These are phyloP conservation scores for Copidosoma aretas DNA, from an alignment of 2,888 invertebrate genomes.

Conservation along the genomic window DNA sequence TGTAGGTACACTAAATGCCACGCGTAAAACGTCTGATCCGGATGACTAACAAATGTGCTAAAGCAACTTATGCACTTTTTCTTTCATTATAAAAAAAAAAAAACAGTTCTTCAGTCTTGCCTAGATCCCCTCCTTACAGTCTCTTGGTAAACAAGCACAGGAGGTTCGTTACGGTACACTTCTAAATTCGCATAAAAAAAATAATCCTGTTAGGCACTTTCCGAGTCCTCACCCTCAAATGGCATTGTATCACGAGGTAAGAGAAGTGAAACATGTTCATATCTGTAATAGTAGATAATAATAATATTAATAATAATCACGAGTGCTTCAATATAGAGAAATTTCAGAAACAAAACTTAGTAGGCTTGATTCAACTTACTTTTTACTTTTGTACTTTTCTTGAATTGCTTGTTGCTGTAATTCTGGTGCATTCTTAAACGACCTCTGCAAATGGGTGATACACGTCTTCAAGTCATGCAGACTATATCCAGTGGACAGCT, in stretches of 20 bases:
- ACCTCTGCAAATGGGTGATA: slow-evolving; percentile 72
- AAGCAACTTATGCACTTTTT: slow-evolving; percentile 47
- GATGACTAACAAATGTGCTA: slow-evolving; percentile 46
- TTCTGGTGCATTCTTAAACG: slow-evolving; percentile 72
- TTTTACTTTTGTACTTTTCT: slow-evolving; percentile 85
- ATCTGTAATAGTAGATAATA: slow-evolving; percentile 46
- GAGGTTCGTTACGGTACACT: slow-evolving; percentile 55
- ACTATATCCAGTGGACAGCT: slow-evolving; percentile 73
- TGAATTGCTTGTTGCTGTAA: slow-evolving; percentile 83
- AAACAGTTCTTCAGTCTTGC: slow-evolving; percentile 55
- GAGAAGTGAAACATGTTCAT: slow-evolving; percentile 57
- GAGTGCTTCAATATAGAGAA: background rate
- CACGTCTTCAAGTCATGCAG: slow-evolving; percentile 72
- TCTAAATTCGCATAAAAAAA: slow-evolving; percentile 20
- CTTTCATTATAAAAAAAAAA: slow-evolving; percentile 46
- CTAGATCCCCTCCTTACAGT: slow-evolving; percentile 53
- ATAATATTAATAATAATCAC: no score
- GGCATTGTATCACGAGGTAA: slow-evolving; percentile 56
- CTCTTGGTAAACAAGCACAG: slow-evolving; percentile 43
- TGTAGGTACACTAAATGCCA: slow-evolving; percentile 19
- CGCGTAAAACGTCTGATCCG: slow-evolving; percentile 31
- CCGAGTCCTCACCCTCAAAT: slow-evolving; percentile 55
- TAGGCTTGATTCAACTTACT: slow-evolving; percentile 61
- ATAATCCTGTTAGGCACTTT: slow-evolving; percentile 48
- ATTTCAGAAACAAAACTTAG: background rate